Base-by-base conservation (phyloP, 64 coral and sea anemone species). In the Exaiptasia diaphana region DNA sequence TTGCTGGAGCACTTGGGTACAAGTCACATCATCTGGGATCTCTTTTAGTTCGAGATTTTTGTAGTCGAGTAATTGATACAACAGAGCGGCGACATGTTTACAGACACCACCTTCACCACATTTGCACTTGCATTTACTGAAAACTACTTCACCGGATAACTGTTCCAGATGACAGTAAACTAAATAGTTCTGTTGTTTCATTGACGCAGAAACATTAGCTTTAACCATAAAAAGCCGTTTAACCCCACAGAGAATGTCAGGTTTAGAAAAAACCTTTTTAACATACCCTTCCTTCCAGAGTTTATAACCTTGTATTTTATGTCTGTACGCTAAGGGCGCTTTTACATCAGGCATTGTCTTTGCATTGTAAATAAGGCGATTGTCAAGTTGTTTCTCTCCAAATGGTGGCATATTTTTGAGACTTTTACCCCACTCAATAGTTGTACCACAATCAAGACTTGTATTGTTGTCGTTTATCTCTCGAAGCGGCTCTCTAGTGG, bases 131-230 rank as follows among this genome's bases (percentile, higher is more conserved):
- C 75, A 79, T 54, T 79, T 79, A 54, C 31, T 35, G 42, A 79
- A 79, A 39, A 36, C 75, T n/a, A 79, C 75, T 79, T 79, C 75
- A 79, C 75, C 50, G 38, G 75, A 79, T 79, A 79, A 49, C 75
- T 79, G 53, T 27, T 59, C 57, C 28, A 79, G 75, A 38, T 79
- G 53, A 59, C 75, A 79, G 39, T 79, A 63, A 41, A 79, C 75
- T 53, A 79, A 41, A 79, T 58, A 79, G 42, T 59, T 79, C 42
- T 79, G 50, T 40, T 58, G 75, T 53, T 79, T 79, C 75, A 79
- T 79, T 25, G 75, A 79, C 34, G 75, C 75, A 59, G 50, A 59
- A 59, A 79, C 53, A 79, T 60, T 79, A 79, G 75, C 53, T 79
- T 79, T 79, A 29, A 79, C 75, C 33, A 79, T 29, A 62, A 79